Base-by-base conservation (phyloP, 2,888 invertebrate genomes). In the Parasteatoda lunata region DNA sequence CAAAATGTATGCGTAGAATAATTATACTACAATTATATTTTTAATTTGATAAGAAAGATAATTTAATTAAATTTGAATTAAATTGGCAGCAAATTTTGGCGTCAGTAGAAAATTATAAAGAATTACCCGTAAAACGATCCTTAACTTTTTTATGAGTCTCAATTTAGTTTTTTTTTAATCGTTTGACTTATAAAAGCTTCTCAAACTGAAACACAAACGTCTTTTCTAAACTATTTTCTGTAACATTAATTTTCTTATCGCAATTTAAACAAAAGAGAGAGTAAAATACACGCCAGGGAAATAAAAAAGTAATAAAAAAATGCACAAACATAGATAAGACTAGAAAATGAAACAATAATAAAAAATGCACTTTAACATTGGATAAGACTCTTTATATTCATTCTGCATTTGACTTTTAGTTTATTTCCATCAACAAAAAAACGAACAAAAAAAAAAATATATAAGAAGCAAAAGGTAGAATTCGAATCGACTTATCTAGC, bases 291-390 rank as follows among this genome's bases (percentile, higher is more conserved):
- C n/a, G 9, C n/a, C 73, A 52, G 45, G 2, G 8, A 9, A 51
- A n/a, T 30, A 45, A 65, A 65, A 79, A 64, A 59, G 45, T 47
- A 69, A 69, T 9, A 49, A n/a, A 59, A n/a, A 30, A 30, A 1
- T 30, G 30, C 30, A 30, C 30, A 30, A 30, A 30, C 30, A 30
- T 30, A 30, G 30, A 30, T 30, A 30, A 30, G 30, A 30, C 30
- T 30, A 30, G 30, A 1, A 30, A 30, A 30, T 30, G 30, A 49
- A 70, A 79, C 64, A 5, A 30, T 69, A 47, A 51, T 68, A 51
- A 79, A 77, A 80, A 80, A 72, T 52, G 51, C 71, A 72, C 80
- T 80, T 80, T 54, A 80, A 73, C 80, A 66, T 66, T 65, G 72
- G 65, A 65, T 65, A 80, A 64, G 80, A 80, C 52, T 68, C 68